Conservation (phyloP, 2,888 invertebrate species). For the Eupithecia insigniata region DNA sequence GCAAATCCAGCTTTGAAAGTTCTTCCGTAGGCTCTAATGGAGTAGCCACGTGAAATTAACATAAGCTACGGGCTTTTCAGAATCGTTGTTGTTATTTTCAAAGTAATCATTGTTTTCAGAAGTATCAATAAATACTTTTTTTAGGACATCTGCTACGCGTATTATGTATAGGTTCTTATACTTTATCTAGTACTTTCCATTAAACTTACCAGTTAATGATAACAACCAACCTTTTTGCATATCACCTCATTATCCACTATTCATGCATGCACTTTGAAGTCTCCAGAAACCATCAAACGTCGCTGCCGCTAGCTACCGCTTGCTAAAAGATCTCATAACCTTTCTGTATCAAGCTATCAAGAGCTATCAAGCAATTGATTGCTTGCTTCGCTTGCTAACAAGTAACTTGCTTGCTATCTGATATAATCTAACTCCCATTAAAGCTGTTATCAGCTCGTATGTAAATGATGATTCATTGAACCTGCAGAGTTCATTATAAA, state of each 20-base stretch:
- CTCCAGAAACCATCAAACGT: conserved; percentile 22
- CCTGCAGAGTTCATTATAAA: conserved; percentile 29
- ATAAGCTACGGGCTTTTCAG: neutral
- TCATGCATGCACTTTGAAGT: conserved; percentile 10
- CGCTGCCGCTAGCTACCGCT: conserved; percentile 8
- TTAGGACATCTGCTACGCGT: neutral
- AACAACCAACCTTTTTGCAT: conserved; percentile 14
- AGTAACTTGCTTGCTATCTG: conserved; percentile 30
- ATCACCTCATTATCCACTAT: conserved; percentile 1
- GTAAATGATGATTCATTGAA: conserved; percentile 36
- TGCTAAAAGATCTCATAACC: conserved; percentile 33
- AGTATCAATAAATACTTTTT: neutral
- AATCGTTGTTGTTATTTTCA: neutral
- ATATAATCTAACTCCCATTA: conserved; percentile 36
- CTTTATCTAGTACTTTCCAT: neutral
- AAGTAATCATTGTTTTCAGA: neutral
- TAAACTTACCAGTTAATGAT: neutral
- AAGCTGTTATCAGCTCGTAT: conserved; percentile 34
- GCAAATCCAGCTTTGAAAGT: neutral
- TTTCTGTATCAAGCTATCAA: conserved; percentile 28
- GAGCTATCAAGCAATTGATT: conserved; percentile 27
- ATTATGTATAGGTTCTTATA: neutral
- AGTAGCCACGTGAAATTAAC: neutral
- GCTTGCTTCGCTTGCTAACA: conserved; percentile 33
- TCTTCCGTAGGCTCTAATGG: neutral